These are phyloP conservation scores for Poeciliopsis presidionis DNA, from an alignment of 2,797 vertebrate genomes.

Conservation along the genomic window DNA sequence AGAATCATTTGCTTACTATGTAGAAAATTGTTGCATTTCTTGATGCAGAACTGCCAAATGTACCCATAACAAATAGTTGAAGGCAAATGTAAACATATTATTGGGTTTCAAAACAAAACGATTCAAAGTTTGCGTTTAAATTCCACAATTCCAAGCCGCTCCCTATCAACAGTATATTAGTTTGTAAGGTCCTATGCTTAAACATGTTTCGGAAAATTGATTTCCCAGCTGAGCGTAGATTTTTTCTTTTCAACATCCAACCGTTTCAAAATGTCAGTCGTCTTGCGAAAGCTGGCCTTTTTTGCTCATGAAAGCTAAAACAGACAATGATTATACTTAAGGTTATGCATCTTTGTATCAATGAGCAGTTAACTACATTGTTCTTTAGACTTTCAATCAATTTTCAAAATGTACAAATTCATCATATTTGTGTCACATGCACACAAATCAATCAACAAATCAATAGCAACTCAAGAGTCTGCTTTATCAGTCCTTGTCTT, in stretches of 20 bases:
- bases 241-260: background rate
- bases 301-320: background rate
- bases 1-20: constrained; percentile 14
- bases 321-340: background rate
- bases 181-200: constrained; percentile 18
- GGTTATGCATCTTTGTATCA: background rate
- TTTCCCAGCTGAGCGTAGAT: background rate
- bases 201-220: constrained; percentile 18
- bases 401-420: background rate
- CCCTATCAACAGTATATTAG: constrained; percentile 11
- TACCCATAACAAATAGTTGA: background rate
- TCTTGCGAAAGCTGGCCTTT: background rate
- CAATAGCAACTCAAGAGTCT: background rate
- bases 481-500: background rate
- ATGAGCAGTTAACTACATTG: background rate
- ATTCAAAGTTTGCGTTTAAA: constrained; percentile 13
- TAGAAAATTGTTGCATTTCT: constrained; percentile 1
- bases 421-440: background rate
- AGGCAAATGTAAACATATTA: constrained; percentile 1
- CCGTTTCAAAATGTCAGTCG: background rate
- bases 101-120: constrained; percentile 9
- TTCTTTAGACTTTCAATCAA: background rate
- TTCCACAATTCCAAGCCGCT: background rate
- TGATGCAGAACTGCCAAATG: background rate
- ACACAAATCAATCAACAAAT: background rate